Evolutionary conservation across 2,797 vertebrate genomes (phyloP).

Genomic region (Hydrophis major): DNA sequence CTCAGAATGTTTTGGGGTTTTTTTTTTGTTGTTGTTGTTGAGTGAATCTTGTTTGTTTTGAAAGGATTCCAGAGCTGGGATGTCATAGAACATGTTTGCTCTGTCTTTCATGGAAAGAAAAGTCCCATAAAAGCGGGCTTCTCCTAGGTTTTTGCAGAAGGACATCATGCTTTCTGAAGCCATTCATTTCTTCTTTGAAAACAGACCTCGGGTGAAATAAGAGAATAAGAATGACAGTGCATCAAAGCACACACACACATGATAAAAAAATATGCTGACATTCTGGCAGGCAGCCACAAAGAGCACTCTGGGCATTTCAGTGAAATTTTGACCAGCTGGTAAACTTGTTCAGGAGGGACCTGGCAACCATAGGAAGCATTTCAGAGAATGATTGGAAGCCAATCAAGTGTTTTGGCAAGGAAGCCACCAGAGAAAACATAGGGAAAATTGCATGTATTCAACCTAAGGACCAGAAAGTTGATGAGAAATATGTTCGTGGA

Average conservation of each 20-base stretch:
- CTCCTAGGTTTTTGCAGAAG: background rate
- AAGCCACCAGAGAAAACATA: background rate
- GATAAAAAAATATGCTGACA: background rate
- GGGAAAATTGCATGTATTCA: background rate
- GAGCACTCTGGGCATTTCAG: background rate
- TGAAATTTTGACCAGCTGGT: background rate
- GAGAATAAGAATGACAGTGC: background rate
- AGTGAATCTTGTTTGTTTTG: background rate
- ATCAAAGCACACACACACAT: no score
- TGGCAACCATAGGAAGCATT: background rate
- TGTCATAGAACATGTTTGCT: no score
- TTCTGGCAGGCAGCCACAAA: background rate
- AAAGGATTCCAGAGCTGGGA: background rate
- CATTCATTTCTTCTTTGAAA: background rate
- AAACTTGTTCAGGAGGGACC: background rate
- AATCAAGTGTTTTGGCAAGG: background rate
- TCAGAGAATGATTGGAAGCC: background rate
- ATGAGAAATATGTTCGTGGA: background rate
- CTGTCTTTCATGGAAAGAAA: background rate
- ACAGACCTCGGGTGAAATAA: background rate
- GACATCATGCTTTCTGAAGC: no score
- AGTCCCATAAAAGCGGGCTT: no score
- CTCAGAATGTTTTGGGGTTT: background rate
- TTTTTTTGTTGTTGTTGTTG: background rate
- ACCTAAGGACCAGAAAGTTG: background rate